These are phyloP conservation scores for Cyanoramphus novaezelandiae DNA, from an alignment of 2,113 vertebrate species.

Conservation along the genomic window DNA sequence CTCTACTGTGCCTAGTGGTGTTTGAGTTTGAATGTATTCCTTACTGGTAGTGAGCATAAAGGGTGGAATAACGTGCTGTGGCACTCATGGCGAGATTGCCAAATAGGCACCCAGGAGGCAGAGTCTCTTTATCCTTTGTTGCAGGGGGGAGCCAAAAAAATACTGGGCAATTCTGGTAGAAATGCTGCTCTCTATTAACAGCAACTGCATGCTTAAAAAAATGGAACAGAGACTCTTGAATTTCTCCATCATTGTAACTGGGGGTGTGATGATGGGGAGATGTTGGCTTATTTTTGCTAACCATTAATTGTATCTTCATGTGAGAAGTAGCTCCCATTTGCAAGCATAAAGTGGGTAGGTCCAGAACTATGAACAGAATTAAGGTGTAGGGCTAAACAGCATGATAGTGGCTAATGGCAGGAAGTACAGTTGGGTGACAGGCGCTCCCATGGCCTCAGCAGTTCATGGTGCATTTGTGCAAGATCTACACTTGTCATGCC, in stretches of 20 bases:
- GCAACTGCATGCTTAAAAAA: neutral
- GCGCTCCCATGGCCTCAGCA: accelerated
- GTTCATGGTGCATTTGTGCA: neutral
- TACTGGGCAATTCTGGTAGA: too few species aligned
- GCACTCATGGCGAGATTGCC: accelerated
- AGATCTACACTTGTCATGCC: neutral
- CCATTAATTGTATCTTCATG: neutral
- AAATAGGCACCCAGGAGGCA: accelerated
- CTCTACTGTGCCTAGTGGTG: neutral
- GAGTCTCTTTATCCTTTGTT: neutral
- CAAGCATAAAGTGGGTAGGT: neutral
- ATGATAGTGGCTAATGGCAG: accelerated
- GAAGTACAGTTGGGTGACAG: neutral
- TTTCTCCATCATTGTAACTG: neutral
- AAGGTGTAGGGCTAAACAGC: neutral
- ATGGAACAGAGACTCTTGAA: neutral
- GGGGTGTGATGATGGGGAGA: neutral
- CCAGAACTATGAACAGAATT: neutral
- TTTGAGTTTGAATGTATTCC: neutral
- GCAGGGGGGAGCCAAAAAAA: neutral
- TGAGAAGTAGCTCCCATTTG: neutral
- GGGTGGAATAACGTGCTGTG: accelerated
- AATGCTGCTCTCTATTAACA: neutral
- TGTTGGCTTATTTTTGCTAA: neutral
- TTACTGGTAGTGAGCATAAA: neutral